phyloP scores from a whole-genome alignment of 2,113 vertebrate species.

The Eptesicus fuscus region DNA sequence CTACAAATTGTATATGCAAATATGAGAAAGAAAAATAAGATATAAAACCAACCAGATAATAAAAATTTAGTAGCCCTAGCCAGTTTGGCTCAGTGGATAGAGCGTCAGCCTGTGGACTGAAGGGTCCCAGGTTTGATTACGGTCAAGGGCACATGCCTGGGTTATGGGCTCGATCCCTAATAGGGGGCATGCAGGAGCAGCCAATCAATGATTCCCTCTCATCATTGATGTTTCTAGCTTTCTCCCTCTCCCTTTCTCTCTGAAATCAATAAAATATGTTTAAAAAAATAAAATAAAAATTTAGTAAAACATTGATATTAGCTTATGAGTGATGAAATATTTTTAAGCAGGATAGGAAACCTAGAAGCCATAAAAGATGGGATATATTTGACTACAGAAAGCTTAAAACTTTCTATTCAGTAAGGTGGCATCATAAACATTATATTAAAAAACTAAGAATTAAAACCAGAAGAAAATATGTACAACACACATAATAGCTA shows the following conservation, averaged over 20 bases:
- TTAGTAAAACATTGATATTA: not conserved
- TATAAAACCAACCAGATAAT: not conserved
- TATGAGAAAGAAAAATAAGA: not conserved
- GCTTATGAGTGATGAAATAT: not conserved
- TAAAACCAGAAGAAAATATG: not conserved
- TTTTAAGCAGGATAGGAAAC: not conserved
- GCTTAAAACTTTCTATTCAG: not conserved
- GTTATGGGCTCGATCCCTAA: too few relatives aligned
- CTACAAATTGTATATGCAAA: slow-evolving; percentile 66
- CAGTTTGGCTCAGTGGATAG: too few relatives aligned
- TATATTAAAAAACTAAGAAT: not conserved
- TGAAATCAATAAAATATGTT: too few relatives aligned
- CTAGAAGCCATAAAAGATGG: not conserved
- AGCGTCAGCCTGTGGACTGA: too few relatives aligned
- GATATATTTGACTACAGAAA: not conserved
- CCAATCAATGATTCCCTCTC: too few relatives aligned
- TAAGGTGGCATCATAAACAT: not conserved
- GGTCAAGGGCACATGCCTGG: too few relatives aligned
- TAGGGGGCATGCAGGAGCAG: too few relatives aligned
- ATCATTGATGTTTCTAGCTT: too few relatives aligned
- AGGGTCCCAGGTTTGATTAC: too few relatives aligned
- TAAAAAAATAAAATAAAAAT: not conserved
- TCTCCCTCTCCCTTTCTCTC: too few relatives aligned
- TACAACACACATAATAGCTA: not conserved
- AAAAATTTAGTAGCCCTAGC: not conserved